These are phyloP conservation scores for Leptinotarsa rubiginosa DNA, from an alignment of 2,888 invertebrate genomes.

Conservation along the genomic window DNA sequence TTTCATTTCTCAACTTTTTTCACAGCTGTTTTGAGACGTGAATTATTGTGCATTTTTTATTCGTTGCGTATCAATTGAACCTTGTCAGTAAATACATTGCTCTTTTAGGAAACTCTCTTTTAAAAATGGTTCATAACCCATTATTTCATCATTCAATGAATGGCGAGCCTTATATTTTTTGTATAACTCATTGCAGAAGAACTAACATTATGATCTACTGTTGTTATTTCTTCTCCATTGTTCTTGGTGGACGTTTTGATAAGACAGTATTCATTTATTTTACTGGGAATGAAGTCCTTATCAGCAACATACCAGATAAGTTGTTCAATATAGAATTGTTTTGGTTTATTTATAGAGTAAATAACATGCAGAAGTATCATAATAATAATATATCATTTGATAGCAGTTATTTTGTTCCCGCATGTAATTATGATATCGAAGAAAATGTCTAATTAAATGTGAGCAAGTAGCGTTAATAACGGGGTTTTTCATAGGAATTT, in stretches of 20 bases:
- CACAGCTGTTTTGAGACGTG: too few species aligned
- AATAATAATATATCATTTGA: not conserved
- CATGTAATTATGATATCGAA: not conserved
- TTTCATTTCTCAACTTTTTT: too few species aligned
- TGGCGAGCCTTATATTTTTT: not conserved
- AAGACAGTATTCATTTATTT: not conserved
- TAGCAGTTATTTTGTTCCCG: not conserved
- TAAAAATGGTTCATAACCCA: too few species aligned
- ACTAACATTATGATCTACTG: not conserved
- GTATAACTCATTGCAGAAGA: not conserved
- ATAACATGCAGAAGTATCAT: not conserved
- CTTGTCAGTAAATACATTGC: too few species aligned
- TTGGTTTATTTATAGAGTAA: constrained; percentile 9
- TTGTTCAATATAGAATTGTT: constrained; percentile 17
- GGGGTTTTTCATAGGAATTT: not conserved
- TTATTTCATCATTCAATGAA: not conserved
- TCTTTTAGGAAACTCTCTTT: too few species aligned
- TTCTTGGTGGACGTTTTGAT: constrained; percentile 11
- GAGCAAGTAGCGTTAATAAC: constrained; percentile 1
- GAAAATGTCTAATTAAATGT: not conserved
- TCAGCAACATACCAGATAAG: constrained; percentile 1
- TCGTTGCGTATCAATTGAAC: too few species aligned
- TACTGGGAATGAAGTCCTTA: constrained; percentile 20
- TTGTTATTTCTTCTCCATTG: constrained; percentile 7
- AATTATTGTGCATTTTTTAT: too few species aligned